Percentiles rank a stretch among this genome's conserved stretches.
phyloP scores from a whole-genome alignment of 2,888 invertebrate genomes.

The Ethmia dodecea region DNA sequence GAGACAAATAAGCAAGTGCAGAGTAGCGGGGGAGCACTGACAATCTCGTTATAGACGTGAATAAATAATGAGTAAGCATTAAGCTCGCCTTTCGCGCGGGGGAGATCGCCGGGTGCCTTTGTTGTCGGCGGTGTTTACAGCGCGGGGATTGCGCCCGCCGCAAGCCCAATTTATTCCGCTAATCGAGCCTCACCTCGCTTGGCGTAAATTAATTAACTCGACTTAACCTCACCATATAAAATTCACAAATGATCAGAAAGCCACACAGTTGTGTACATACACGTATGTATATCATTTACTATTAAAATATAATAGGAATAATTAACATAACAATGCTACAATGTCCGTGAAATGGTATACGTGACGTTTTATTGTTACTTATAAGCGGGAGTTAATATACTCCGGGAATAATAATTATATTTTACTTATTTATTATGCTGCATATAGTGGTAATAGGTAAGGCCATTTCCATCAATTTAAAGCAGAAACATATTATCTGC shows the following conservation, averaged over 20 bases:
- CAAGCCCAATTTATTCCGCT: conserved; percentile 70
- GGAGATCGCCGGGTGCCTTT: conserved; percentile 51
- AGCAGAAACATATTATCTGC: too few species aligned
- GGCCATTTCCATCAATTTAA: too few species aligned
- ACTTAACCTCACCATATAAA: conserved; percentile 49
- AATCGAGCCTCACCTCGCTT: conserved; percentile 64
- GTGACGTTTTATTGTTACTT: too few species aligned
- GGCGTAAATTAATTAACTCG: conserved; percentile 67
- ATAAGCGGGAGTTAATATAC: too few species aligned
- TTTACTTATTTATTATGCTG: too few species aligned
- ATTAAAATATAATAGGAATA: too few species aligned
- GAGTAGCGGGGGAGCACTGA: conserved; percentile 53
- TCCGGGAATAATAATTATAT: too few species aligned
- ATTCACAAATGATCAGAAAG: conserved; percentile 31
- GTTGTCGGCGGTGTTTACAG: conserved; percentile 66
- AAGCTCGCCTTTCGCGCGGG: conserved; percentile 27
- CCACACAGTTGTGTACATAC: too few species aligned
- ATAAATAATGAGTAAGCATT: conserved; percentile 74
- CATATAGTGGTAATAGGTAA: too few species aligned
- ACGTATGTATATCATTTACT: too few species aligned
- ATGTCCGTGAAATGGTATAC: too few species aligned
- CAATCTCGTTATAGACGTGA: conserved; percentile 74
- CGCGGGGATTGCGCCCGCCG: conserved; percentile 29
- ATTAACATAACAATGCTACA: too few species aligned
- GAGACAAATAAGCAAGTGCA: conserved; percentile 37